Conservation (phyloP, 1,140 invertebrate species). For the Maniola jurtina region DNA sequence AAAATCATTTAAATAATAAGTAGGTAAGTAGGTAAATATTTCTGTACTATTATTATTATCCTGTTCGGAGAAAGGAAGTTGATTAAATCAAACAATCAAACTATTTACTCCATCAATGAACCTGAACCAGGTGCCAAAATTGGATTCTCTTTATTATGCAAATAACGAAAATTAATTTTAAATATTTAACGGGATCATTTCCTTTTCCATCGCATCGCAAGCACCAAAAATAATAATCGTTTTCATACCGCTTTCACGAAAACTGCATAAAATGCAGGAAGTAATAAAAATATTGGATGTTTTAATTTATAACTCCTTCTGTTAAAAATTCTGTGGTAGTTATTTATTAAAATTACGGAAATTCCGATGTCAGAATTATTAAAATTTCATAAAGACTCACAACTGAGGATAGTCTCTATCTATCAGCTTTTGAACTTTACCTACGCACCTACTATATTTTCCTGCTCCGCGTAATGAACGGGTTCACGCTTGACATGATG, state of each 20-base stretch:
- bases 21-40: not conserved
- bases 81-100: not conserved
- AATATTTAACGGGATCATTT: conserved; percentile 3
- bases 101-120: not conserved
- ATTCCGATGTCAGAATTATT: not conserved
- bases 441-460: too few relatives aligned
- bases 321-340: not conserved
- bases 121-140: not conserved
- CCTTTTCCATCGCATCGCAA: not conserved
- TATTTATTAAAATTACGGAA: not conserved
- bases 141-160: not conserved
- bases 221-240: conserved; percentile 1
- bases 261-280: not conserved
- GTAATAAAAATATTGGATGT: conserved; percentile 1
- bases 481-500: too few relatives aligned
- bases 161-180: conserved; percentile 2
- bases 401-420: too few relatives aligned
- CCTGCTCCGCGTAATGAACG: too few relatives aligned
- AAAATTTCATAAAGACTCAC: too few relatives aligned
- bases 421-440: too few relatives aligned
- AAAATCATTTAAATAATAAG: too few relatives aligned
- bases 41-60: not conserved
- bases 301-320: conserved; percentile 1
- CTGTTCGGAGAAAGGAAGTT: not conserved
- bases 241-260: not conserved